Conservation (phyloP, 2,888 invertebrate species). For the Gryllus longicercus region DNA sequence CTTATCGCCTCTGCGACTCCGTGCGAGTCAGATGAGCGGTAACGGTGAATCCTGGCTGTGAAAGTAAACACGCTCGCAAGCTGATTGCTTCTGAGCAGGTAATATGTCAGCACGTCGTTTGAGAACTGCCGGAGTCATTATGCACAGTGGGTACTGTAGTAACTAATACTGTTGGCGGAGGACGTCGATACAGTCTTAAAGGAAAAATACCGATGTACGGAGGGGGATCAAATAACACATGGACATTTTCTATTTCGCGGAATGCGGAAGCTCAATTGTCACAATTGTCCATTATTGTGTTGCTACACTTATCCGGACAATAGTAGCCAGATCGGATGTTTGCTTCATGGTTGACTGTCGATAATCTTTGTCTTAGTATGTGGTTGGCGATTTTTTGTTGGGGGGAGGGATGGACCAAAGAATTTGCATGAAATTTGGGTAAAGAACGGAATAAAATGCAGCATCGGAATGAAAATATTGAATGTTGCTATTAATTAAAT, state of each 20-base stretch:
- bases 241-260: background rate
- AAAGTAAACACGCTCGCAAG: too few species aligned
- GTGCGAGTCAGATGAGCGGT: too few species aligned
- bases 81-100: too few species aligned
- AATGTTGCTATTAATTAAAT: background rate
- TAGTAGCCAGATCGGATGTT: background rate
- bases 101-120: too few species aligned
- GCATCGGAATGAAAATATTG: background rate
- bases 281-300: background rate
- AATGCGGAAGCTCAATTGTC: background rate
- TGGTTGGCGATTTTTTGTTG: background rate
- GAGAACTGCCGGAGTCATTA: too few species aligned
- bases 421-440: background rate
- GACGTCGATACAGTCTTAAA: too few species aligned
- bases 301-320: background rate
- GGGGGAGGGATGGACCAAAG: background rate
- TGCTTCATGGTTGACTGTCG: background rate
- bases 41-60: too few species aligned
- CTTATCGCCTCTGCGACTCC: too few species aligned
- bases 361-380: background rate
- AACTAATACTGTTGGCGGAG: too few species aligned
- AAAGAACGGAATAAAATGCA: background rate
- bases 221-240: background rate
- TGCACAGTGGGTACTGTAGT: too few species aligned
- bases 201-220: background rate